Evolutionary conservation across 53 echinoderm and acorn worm species (phyloP).

Genomic region (Antedon mediterranea): DNA sequence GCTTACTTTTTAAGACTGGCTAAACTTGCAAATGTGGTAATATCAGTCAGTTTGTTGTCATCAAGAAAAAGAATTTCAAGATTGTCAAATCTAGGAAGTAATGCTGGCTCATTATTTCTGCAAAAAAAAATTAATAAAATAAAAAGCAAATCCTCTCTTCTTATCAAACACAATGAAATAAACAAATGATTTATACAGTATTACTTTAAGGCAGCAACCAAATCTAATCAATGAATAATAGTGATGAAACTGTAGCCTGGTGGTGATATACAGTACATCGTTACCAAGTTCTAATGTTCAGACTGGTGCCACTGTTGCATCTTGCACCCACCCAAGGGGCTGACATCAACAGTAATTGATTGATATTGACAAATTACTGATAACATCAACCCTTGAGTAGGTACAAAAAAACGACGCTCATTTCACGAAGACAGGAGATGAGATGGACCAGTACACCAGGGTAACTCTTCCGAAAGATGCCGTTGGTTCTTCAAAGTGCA

Average conservation of each 20-base stretch:
- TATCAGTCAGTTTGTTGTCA: constrained; percentile 78
- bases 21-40: constrained; percentile 81
- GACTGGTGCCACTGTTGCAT: constrained; percentile 21
- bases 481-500: too few relatives aligned
- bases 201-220: too few relatives aligned
- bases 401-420: constrained; percentile 4
- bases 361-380: constrained; percentile 63
- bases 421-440: too few relatives aligned
- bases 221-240: too few relatives aligned
- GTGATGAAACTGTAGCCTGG: too few relatives aligned
- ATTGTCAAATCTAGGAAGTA: constrained; percentile 48
- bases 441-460: too few relatives aligned
- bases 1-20: constrained; percentile 70
- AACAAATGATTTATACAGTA: too few relatives aligned
- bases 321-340: constrained; percentile 52
- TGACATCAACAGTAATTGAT: constrained; percentile 99
- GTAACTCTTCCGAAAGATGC: too few relatives aligned
- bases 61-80: constrained; percentile 73
- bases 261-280: too few relatives aligned
- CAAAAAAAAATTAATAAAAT: not conserved
- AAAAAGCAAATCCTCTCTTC: too few relatives aligned
- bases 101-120: constrained; percentile 29
- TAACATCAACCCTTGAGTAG: constrained; percentile 49
- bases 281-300: too few relatives aligned
- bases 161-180: too few relatives aligned